A percentile compares a stretch with the other conserved stretches of the same genome.
phyloP scores from a whole-genome alignment of 2,113 vertebrate genomes.

The Poecile atricapillus region DNA sequence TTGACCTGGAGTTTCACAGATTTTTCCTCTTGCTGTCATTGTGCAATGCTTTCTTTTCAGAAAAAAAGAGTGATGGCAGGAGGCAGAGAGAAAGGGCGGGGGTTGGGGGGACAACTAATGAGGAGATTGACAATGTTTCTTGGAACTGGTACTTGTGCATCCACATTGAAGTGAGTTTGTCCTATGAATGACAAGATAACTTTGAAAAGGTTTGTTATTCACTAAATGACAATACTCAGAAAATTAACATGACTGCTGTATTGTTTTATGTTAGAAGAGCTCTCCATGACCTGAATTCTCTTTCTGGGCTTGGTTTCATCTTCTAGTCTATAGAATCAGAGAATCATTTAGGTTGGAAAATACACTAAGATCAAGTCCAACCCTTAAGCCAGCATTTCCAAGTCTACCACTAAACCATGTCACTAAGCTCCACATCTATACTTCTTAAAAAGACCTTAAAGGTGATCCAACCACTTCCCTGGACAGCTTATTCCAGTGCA shows the following conservation, averaged over 20 bases:
- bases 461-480: not conserved
- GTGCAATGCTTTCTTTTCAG: not conserved
- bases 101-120: not conserved
- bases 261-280: not conserved
- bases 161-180: not conserved
- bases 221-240: not conserved
- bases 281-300: not conserved
- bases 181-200: not conserved
- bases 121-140: conserved; percentile 8
- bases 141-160: conserved; percentile 2
- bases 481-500: not conserved
- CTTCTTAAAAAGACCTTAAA: not conserved
- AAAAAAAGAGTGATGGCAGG: not conserved
- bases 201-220: conserved; percentile 13
- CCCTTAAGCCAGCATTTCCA: not conserved
- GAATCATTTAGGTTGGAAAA: not conserved
- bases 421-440: not conserved
- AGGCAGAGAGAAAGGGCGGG: not conserved
- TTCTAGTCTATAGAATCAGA: not conserved
- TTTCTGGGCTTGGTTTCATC: not conserved
- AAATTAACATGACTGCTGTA: not conserved
- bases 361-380: not conserved
- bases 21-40: not conserved
- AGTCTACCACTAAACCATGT: not conserved
- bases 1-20: not conserved